Base-by-base conservation (phyloP, 2,797 vertebrate species). In the Phrynocephalus forsythii region DNA sequence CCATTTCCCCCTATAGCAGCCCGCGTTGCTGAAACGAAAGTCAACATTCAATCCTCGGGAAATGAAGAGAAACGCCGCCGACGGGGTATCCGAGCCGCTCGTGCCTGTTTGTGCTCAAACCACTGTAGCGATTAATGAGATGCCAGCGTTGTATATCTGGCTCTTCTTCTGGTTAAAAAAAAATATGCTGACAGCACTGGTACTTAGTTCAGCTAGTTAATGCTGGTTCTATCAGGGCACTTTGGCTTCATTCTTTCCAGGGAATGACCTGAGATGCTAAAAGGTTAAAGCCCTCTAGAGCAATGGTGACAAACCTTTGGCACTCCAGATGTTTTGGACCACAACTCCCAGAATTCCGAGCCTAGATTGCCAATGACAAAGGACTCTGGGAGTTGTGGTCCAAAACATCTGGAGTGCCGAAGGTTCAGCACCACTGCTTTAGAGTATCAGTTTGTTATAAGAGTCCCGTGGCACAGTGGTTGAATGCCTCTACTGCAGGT, bases 1-100 rank as follows among this genome's bases (percentile, higher is more conserved):
- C 85, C 83, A 78, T 67, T 69, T 18, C 81, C 28, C 67, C 86
- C 48, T 0, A 77, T 28, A 73, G 73, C 84, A 87, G 71, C 13
- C 73, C 3, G 3, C 3, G 0, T 50, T 85, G 89, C 86, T 84
- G 0, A 91, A 72, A 78, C 5, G 79, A 89, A 81, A 93, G 82
- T 52, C 85, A 52, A 90, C 87, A 81, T 52, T 85, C 0, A 3
- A 88, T 87, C 83, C 86, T 87, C 79, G 75, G 87, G 82, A 87
- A 44, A 86, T 52, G 78, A 66, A 90, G 87, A 89, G 28, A 84
- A 89, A 80, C 63, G 77, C 79, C 13, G 20, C 1, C 20, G 52
- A 13, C 1, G 0, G 67, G 80, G 83, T 87, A 88, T 68, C 86
- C 48, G 72, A 60, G 22, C 60, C 90, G 67, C 80, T 83, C n/a